phyloP scores from a whole-genome alignment of 2,113 vertebrate species.

The Collichthys lucidus region DNA sequence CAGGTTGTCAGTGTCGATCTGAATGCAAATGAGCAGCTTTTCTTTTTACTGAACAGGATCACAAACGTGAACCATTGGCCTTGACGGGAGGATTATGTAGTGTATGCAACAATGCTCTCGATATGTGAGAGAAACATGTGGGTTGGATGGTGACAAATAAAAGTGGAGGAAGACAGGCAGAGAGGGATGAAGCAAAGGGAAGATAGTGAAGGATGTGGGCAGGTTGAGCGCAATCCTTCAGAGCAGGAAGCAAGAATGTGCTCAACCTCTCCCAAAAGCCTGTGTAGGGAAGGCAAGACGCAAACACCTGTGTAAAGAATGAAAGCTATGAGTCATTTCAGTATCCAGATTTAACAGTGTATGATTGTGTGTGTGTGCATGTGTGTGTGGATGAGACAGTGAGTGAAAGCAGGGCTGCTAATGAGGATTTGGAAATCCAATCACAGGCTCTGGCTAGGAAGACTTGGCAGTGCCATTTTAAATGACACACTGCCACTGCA shows the following conservation, averaged over 20 bases:
- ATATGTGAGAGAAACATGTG: slow-evolving; percentile 61
- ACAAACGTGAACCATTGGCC: slow-evolving; percentile 24
- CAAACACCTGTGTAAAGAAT: slow-evolving; percentile 66
- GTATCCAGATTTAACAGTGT: slow-evolving; percentile 58
- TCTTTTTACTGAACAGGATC: slow-evolving; percentile 23
- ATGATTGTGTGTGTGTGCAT: slow-evolving; percentile 46
- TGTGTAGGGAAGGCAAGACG: slow-evolving; percentile 56
- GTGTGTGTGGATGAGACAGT: slow-evolving; percentile 38
- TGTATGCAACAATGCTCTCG: slow-evolving; percentile 36
- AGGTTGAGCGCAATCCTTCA: slow-evolving; percentile 52
- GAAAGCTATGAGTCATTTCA: slow-evolving; percentile 68
- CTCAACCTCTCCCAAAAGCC: slow-evolving; percentile 61
- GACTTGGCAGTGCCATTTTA: slow-evolving; percentile 58
- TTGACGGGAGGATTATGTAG: slow-evolving; percentile 46
- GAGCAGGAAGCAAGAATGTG: slow-evolving; percentile 60
- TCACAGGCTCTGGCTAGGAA: slow-evolving; percentile 36
- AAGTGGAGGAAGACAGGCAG: slow-evolving; percentile 65
- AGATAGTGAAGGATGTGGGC: slow-evolving; percentile 68
- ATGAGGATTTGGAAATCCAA: slow-evolving; percentile 68
- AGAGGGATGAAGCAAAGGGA: slow-evolving; percentile 62
- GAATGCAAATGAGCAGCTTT: slow-evolving; percentile 6
- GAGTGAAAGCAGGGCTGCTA: slow-evolving; percentile 63
- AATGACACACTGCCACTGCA: slow-evolving; percentile 56
- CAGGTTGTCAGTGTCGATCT: background rate
- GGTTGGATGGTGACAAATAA: slow-evolving; percentile 72